Conservation (phyloP, 2,797 vertebrate species). For the Tokudaia tokunoshimensis region DNA sequence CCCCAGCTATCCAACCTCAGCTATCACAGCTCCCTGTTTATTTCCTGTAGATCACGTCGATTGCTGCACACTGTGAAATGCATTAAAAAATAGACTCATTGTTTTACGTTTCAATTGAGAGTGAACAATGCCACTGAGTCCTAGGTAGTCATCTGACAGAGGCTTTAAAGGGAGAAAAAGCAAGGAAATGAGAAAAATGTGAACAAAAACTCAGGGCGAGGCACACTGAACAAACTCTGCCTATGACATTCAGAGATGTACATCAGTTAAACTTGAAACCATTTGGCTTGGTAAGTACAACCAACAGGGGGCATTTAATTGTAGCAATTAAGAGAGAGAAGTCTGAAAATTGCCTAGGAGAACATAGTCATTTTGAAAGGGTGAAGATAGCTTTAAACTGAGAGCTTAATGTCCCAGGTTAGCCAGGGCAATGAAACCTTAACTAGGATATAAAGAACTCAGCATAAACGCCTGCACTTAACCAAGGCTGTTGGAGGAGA, state of each 20-base stretch:
- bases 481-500: constrained; percentile 52
- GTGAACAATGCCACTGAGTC: constrained; percentile 10
- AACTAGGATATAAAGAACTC: constrained; percentile 72
- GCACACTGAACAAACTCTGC: not conserved
- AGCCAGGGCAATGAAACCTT: constrained; percentile 66
- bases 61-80: constrained; percentile 34
- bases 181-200: not conserved
- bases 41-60: constrained; percentile 19
- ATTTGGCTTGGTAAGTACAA: constrained; percentile 59
- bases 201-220: constrained; percentile 25
- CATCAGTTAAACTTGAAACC: constrained; percentile 13
- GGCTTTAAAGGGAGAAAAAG: constrained; percentile 30
- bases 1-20: not conserved
- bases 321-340: constrained; percentile 64
- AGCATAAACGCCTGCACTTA: constrained; percentile 58
- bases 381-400: constrained; percentile 43
- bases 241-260: constrained; percentile 50
- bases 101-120: constrained; percentile 40
- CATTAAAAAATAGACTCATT: not conserved
- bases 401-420: constrained; percentile 58
- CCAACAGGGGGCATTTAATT: constrained; percentile 47
- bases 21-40: not conserved
- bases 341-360: constrained; percentile 64
- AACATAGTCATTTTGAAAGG: constrained; percentile 64
- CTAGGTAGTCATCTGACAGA: not conserved